Evolutionary conservation across 2,113 vertebrate genomes (phyloP), one percentile per base, ranked within the genome.

Genomic region (Ivindomyrus marchei): DNA sequence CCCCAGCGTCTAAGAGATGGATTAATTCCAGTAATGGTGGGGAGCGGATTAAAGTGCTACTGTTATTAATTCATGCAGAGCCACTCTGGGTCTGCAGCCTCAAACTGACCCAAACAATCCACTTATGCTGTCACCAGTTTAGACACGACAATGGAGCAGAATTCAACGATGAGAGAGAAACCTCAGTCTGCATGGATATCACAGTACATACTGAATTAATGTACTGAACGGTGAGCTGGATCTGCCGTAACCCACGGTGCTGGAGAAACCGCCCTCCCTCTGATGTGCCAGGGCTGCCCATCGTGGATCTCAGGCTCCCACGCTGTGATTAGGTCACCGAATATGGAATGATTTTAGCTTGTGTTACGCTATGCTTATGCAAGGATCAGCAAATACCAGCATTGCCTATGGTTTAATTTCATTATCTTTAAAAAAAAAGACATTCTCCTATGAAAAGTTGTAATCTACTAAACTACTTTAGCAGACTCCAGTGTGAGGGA

Each of bases 21-120:
- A 58, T 85, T 89, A 52, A 89, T 89, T 89, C 84, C 56, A 2
- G 42, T 89, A 89, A 89, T 89, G 89, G 89, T 31, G 24, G 42
- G 13, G 39, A 85, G 89, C 15, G 9, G 89, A 85, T 89, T 89
- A 89, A 56, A 89, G 42, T 74, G 24, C 52, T 88, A 39, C 52
- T 17, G 15, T 62, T 85, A 89, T 89, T 89, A 89, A 84, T 89
- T 53, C 77, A 84, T 31, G 45, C 24, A 83, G 47, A 89, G 77
- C 3, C 50, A 36, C 1, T 83, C 49, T 17, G 74, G 56, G 6
- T 45, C 52, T 31, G 45, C 36, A 77, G 7, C 66, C 66, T 36
- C 17, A 89, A 77, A 74, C 70, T 74, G 47, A 50, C 27, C 85
- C 36, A 42, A 62, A 88, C 31, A 66, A 85, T 88, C 11, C 39